Percentiles rank a stretch among this genome's conserved stretches.
These are phyloP conservation scores for Rhinophrynus dorsalis DNA, from an alignment of 2,797 vertebrate genomes.

Conservation along the genomic window DNA sequence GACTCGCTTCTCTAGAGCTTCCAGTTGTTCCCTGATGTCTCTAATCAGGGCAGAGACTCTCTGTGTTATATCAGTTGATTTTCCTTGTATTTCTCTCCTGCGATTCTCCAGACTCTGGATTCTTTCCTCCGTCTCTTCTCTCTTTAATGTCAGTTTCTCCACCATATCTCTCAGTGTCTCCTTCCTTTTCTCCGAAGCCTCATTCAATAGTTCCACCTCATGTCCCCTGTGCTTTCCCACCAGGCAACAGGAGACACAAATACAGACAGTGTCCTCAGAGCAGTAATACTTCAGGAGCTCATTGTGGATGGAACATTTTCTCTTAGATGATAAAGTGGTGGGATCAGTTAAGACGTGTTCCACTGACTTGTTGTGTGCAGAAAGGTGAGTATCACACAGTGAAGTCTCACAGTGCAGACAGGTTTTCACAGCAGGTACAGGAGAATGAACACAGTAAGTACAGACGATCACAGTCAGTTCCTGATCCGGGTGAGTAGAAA, in stretches of 20 bases:
- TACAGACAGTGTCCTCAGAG: conserved; percentile 56
- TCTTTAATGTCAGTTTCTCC: conserved; percentile 55
- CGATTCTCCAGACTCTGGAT: background rate
- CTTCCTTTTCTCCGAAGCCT: conserved; percentile 62
- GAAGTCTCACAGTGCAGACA: conserved; percentile 70
- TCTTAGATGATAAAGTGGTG: too few relatives aligned
- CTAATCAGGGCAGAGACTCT: background rate
- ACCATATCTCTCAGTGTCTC: conserved; percentile 58
- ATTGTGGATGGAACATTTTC: conserved; percentile 57
- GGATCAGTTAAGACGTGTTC: conserved; percentile 57
- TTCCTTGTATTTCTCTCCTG: background rate
- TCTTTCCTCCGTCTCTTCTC: background rate
- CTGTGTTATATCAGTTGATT: background rate
- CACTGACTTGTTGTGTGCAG: conserved; percentile 62
- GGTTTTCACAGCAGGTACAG: conserved; percentile 58
- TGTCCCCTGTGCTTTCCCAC: conserved; percentile 66
- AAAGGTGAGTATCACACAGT: conserved; percentile 64
- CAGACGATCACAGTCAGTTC: conserved; percentile 44
- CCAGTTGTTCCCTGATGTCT: background rate
- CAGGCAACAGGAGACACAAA: conserved; percentile 64
- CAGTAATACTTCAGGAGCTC: conserved; percentile 68
- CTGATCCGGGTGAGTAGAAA: conserved; percentile 22
- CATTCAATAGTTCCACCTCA: conserved; percentile 63
- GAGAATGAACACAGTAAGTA: conserved; percentile 58
- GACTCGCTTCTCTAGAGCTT: background rate